Base-by-base conservation (phyloP, 2,888 invertebrate species). In the Pyrochroa serraticornis region DNA sequence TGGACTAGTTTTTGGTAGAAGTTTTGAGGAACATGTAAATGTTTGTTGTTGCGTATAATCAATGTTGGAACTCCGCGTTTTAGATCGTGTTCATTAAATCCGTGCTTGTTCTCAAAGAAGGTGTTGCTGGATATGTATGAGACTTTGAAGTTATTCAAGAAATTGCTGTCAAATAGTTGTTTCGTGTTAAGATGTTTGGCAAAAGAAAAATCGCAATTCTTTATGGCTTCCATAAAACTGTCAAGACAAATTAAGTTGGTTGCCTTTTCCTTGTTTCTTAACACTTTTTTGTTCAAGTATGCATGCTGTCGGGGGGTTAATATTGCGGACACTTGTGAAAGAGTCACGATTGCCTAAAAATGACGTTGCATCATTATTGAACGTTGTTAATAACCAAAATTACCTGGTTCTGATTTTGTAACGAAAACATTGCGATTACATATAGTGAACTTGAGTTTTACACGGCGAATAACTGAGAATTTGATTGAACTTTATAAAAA, bases 361-460 rank as follows among this genome's bases (percentile, higher is more conserved):
- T 49, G 51, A 53, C 10, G 51, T 53, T 46, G 44, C 43, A 52
- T 43, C 39, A 48, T 22, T 5, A 22, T 22, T 5, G 22, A 5
- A 22, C 22, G 22, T 22, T 22, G 5, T n/a, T n/a, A 61, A 62
- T 58, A 39, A 32, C 32, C 30, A 7, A 43, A 60, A 70, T 73
- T 71, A 81, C 81, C 79, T 82, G 82, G 72, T 82, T 82, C 72
- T 81, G 81, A 71, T 79, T 80, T 72, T 81, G 81, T 59, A 81
- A 68, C 62, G 81, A 76, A 74, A 81, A 82, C 82, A 82, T 81
- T 58, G n/a, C 59, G 38, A 59, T 67, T 60, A 66, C 67, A 67
- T 68, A 62, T 54, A 64, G 62, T 56, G 56, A 48, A 60, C 60
- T 48, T 44, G 52, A 55, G 58, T 53, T 36, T 62, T 63, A 61